These are phyloP conservation scores for Creontiades dilutus DNA, from an alignment of 2,888 invertebrate species.

Conservation along the genomic window DNA sequence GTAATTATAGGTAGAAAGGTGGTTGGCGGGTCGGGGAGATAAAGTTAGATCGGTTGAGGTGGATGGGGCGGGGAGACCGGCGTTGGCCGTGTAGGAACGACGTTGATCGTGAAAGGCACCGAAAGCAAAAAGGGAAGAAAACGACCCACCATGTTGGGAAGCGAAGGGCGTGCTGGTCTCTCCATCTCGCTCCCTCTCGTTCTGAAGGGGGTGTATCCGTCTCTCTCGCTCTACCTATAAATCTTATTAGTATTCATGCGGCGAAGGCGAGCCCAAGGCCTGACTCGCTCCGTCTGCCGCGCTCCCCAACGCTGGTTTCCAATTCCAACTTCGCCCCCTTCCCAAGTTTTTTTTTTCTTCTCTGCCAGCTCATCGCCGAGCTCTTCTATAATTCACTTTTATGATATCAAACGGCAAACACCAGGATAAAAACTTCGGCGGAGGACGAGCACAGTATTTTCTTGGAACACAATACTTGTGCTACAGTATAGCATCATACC, in stretches of 20 bases:
- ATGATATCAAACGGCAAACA: constrained; percentile 5
- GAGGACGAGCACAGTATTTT: too few relatives aligned
- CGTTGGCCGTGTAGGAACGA: constrained; percentile 24
- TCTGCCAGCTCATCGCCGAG: neutral
- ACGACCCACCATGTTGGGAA: constrained; percentile 65
- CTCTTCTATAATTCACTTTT: neutral
- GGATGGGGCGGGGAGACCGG: neutral
- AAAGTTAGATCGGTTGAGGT: neutral
- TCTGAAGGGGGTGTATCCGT: neutral
- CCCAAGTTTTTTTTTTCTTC: neutral
- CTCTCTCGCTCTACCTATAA: constrained; percentile 50
- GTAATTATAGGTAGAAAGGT: constrained; percentile 55
- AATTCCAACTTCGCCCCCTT: constrained; percentile 21
- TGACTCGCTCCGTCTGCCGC: neutral
- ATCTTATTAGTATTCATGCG: constrained; percentile 65
- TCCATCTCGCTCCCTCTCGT: neutral
- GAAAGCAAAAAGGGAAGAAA: constrained; percentile 59
- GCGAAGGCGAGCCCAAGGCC: constrained; percentile 41
- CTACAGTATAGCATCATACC: too few relatives aligned
- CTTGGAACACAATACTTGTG: too few relatives aligned
- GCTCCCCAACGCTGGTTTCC: neutral
- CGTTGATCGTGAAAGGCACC: constrained; percentile 43
- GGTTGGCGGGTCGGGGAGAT: constrained; percentile 6
- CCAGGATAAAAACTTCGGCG: neutral
- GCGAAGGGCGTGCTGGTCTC: constrained; percentile 53